Percentiles rank a stretch among this genome's conserved stretches.
Conservation (phyloP, 2,113 vertebrate species). For the Garra rufa region DNA sequence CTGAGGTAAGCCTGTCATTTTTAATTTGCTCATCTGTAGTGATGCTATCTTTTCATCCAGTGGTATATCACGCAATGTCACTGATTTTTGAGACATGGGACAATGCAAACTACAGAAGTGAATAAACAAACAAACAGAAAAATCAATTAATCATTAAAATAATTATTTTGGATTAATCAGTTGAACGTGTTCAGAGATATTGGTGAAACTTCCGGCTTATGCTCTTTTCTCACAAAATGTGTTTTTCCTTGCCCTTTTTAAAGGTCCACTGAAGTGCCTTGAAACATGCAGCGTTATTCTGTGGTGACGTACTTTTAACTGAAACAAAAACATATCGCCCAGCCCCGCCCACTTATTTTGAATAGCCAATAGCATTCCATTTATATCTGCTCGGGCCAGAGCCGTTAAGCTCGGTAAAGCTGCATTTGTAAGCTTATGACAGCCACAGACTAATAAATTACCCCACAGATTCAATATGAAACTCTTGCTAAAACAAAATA, state of each 20-base stretch:
- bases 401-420: too few relatives aligned
- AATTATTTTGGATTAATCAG: background rate
- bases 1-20: background rate
- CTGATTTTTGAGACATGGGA: background rate
- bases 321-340: too few relatives aligned
- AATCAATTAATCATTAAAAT: background rate
- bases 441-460: too few relatives aligned
- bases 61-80: background rate
- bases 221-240: background rate
- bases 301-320: too few relatives aligned
- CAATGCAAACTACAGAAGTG: background rate
- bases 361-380: too few relatives aligned
- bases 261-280: too few relatives aligned
- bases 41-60: background rate
- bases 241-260: background rate
- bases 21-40: background rate
- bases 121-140: background rate
- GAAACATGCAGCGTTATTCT: too few relatives aligned
- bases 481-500: too few relatives aligned
- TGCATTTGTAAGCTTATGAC: too few relatives aligned
- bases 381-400: too few relatives aligned
- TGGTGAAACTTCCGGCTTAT: background rate
- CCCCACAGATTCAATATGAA: too few relatives aligned
- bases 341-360: too few relatives aligned
- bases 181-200: background rate